Base-by-base conservation (phyloP, 2,888 invertebrate species). In the Scaptomyza polygonia region DNA sequence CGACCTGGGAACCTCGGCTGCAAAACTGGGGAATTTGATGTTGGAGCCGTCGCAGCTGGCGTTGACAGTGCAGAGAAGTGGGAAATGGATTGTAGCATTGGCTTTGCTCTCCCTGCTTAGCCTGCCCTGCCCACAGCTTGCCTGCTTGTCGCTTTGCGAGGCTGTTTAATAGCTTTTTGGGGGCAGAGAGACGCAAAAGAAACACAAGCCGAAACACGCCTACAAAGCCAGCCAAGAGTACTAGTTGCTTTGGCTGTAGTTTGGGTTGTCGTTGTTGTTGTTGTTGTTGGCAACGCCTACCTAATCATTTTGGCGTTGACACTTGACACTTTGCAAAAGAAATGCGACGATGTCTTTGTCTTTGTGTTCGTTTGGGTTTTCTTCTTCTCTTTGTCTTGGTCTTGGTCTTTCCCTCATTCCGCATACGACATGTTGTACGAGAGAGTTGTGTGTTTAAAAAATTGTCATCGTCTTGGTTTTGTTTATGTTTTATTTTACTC, bases 301-400 rank as follows among this genome's bases (percentile, higher is more conserved):
- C 79, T 77, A 86, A 84, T 84, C 84, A 86, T 84, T 86, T 81
- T 68, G 79, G 72, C 77, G 83, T 77, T 83, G 86, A 83, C 84
- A 84, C 79, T 86, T 83, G 86, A 81, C 84, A 81, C 84, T 83
- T 39, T 79, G 81, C 61, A 66, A 67, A 79, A 81, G 71, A 75
- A 76, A 74, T 72, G 72, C 57, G 71, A 39, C 47, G 36, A 52
- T 66, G 66, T 66, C 47, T 65, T 52, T 65, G 43, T 30, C 43
- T 43, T 66, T 25, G 43, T 30, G 34, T 43, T 14, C 30, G 32
- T 39, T 32, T 32, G 18, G 30, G 12, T 29, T 30, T 29, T 5
- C 8, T 16, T 1, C 18, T 18, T 6, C 4, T 27, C 34, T 52
- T 25, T n/a, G 44, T 56, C 44, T 54, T 16, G 18, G 54, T n/a